These are phyloP conservation scores for Rhinichthys klamathensis DNA, from an alignment of 2,113 vertebrate species.

Conservation along the genomic window DNA sequence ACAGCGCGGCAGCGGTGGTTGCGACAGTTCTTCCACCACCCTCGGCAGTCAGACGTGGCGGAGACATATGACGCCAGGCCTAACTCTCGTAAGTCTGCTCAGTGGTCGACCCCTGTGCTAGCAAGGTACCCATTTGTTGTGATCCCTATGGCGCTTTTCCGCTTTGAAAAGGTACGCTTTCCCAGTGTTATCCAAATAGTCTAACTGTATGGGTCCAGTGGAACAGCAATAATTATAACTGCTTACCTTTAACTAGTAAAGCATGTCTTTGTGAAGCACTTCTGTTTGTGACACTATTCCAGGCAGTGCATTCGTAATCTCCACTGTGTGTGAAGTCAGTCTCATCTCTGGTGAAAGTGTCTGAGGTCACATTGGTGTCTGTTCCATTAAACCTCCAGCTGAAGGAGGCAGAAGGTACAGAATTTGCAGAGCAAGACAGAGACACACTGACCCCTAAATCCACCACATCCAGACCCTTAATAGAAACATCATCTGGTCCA, in stretches of 20 bases:
- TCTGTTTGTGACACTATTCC: slow-evolving; percentile 33
- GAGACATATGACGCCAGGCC: too few relatives aligned
- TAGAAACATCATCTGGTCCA: slow-evolving; percentile 63
- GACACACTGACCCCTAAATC: neutral
- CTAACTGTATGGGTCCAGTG: neutral
- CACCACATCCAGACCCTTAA: slow-evolving; percentile 47
- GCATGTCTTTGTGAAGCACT: neutral
- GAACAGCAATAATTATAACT: too few relatives aligned
- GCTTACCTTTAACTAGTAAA: slow-evolving; percentile 47
- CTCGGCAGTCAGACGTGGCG: too few relatives aligned
- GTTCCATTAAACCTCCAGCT: slow-evolving; percentile 61
- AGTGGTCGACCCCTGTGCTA: too few relatives aligned
- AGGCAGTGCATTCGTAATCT: slow-evolving; percentile 56
- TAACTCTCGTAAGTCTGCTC: too few relatives aligned
- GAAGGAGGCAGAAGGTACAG: slow-evolving; percentile 55
- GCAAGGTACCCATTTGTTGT: too few relatives aligned
- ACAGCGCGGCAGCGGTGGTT: too few relatives aligned
- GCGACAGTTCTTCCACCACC: too few relatives aligned
- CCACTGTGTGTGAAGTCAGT: slow-evolving; percentile 44
- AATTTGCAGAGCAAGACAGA: slow-evolving; percentile 58
- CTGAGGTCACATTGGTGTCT: slow-evolving; percentile 18
- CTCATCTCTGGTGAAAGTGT: slow-evolving; percentile 7
- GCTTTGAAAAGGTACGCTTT: too few relatives aligned
- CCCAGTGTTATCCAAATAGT: too few relatives aligned
- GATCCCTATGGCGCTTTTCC: too few relatives aligned